Percentiles rank a stretch among this genome's conserved stretches.
These are phyloP conservation scores for Trididemnum nubilum DNA, from an alignment of 23 tunicate species.

Conservation along the genomic window DNA sequence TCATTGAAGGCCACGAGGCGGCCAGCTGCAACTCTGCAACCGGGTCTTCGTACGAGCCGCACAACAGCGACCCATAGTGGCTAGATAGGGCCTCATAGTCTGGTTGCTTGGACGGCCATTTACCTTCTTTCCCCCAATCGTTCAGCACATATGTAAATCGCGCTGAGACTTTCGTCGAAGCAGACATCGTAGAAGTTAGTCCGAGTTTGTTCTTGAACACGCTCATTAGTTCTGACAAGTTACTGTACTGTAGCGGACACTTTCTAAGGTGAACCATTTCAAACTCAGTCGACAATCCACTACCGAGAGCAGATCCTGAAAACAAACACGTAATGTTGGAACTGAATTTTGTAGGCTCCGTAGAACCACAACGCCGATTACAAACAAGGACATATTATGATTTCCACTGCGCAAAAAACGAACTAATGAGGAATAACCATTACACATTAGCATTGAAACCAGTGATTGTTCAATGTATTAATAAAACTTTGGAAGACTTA, in stretches of 20 bases:
- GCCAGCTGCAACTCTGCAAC: constrained; percentile 70
- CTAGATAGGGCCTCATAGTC: constrained; percentile 60
- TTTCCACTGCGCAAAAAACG: no score
- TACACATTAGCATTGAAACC: no score
- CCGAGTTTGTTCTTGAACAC: constrained; percentile 67
- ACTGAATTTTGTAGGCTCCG: no score
- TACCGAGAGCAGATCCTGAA: constrained; percentile 63
- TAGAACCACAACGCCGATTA: background rate
- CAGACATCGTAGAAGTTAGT: constrained; percentile 21
- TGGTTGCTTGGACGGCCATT: constrained; percentile 69
- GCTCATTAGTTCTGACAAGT: constrained; percentile 56
- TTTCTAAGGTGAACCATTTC: constrained; percentile 82
- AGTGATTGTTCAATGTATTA: no score
- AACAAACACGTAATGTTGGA: background rate
- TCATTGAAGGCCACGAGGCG: constrained; percentile 67
- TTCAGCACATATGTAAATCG: constrained; percentile 71
- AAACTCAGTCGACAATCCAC: constrained; percentile 74
- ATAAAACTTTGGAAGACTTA: no score
- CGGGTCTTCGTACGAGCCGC: constrained; percentile 82
- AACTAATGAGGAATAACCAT: no score
- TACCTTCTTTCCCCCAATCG: constrained; percentile 72
- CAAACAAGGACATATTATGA: background rate
- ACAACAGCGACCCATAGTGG: constrained; percentile 48
- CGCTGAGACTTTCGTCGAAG: constrained; percentile 49
- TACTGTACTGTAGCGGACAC: constrained; percentile 66